These are phyloP conservation scores for Ochropleura plecta DNA, from an alignment of 2,888 invertebrate genomes.

Conservation along the genomic window DNA sequence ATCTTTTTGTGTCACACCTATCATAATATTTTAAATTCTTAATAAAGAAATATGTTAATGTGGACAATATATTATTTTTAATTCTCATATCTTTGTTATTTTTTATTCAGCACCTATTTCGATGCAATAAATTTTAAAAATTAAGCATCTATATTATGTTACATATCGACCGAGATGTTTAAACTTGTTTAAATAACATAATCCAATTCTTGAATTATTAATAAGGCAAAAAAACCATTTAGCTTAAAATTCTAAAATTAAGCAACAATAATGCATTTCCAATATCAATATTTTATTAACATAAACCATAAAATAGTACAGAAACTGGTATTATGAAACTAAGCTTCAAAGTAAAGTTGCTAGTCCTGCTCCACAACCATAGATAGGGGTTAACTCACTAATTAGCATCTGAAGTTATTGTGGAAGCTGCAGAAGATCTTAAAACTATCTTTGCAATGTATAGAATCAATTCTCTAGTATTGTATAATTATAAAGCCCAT, in stretches of 20 bases:
- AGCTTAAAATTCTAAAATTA: conserved; percentile 31
- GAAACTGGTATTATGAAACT: conserved; percentile 56
- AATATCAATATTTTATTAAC: conserved; percentile 57
- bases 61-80: not conserved
- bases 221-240: conserved; percentile 38
- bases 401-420: too few relatives aligned
- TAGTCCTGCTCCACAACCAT: too few relatives aligned
- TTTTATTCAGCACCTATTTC: conserved; percentile 23
- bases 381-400: too few relatives aligned
- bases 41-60: not conserved
- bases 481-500: too few relatives aligned
- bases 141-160: conserved; percentile 31
- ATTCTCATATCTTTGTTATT: conserved; percentile 29
- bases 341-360: conserved; percentile 23
- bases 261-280: conserved; percentile 55
- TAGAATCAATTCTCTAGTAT: too few relatives aligned
- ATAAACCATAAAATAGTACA: conserved; percentile 44
- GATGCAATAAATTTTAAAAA: conserved; percentile 32
- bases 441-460: too few relatives aligned
- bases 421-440: too few relatives aligned
- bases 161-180: conserved; percentile 1
- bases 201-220: conserved; percentile 44
- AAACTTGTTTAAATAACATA: conserved; percentile 32
- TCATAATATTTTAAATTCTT: not conserved
- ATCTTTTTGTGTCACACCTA: not conserved